Conservation (phyloP, 2,888 invertebrate genomes). For the Melanophora roralis region DNA sequence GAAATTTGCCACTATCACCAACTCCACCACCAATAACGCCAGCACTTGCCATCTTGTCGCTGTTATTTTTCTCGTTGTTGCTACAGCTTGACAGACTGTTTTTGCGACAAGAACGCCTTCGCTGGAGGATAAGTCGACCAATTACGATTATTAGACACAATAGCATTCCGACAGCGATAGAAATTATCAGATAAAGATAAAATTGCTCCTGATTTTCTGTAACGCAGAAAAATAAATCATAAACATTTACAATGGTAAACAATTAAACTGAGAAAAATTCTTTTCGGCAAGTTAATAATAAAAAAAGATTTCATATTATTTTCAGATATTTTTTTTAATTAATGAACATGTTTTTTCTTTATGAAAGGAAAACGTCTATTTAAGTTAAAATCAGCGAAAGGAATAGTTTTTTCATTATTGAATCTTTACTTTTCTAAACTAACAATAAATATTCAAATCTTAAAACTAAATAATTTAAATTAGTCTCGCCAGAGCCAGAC, state of each 20-base stretch:
- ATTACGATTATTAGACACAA: slow-evolving; percentile 85
- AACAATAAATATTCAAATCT: too few species aligned
- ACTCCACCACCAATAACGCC: slow-evolving; percentile 58
- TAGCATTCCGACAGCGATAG: slow-evolving; percentile 84
- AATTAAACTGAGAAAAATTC: neutral
- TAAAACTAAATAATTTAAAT: too few species aligned
- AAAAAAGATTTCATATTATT: too few species aligned
- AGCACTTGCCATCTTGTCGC: slow-evolving; percentile 65
- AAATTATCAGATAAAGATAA: slow-evolving; percentile 89
- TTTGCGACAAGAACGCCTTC: slow-evolving; percentile 78
- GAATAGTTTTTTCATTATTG: too few species aligned
- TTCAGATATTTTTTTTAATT: too few species aligned
- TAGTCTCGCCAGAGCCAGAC: too few species aligned
- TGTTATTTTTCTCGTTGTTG: slow-evolving; percentile 66
- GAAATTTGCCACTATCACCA: slow-evolving; percentile 79
- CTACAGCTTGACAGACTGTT: slow-evolving; percentile 70
- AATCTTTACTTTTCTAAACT: too few species aligned
- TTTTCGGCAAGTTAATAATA: too few species aligned
- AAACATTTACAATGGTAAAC: neutral
- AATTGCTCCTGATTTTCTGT: slow-evolving; percentile 80
- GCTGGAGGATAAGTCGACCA: slow-evolving; percentile 83
- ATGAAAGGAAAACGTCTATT: too few species aligned
- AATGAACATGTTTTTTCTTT: too few species aligned
- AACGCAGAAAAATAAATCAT: slow-evolving; percentile 37
- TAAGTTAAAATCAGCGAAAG: too few species aligned